phyloP scores from a whole-genome alignment of 2,113 vertebrate species.

The Scatophagus argus region DNA sequence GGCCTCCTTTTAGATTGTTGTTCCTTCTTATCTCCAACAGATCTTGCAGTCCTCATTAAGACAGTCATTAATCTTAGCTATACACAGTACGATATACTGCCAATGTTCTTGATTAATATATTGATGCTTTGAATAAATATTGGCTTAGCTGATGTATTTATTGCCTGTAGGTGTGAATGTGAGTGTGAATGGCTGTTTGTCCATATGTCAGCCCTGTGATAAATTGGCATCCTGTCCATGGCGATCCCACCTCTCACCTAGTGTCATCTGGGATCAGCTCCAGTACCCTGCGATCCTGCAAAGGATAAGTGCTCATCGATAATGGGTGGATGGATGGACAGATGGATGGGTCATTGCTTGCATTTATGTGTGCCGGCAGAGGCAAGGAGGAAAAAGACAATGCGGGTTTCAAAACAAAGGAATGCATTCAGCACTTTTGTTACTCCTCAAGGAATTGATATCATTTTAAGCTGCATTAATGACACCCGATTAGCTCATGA shows the following conservation, averaged over 20 bases:
- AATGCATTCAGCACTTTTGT: neutral
- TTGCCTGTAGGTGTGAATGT: too few species aligned
- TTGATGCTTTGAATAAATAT: neutral
- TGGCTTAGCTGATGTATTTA: neutral
- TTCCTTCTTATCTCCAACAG: neutral
- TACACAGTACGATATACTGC: too few species aligned
- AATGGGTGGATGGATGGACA: too few species aligned
- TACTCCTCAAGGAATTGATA: neutral
- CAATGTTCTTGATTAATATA: neutral
- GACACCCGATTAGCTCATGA: neutral
- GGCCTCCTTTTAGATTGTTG: neutral
- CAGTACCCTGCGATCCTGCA: too few species aligned
- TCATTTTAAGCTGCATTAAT: neutral
- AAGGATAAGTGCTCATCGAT: too few species aligned
- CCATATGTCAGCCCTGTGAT: too few species aligned
- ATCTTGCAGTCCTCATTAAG: constrained; percentile 3
- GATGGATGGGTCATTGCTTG: too few species aligned
- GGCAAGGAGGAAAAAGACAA: neutral
- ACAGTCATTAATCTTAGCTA: neutral
- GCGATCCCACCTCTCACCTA: too few species aligned
- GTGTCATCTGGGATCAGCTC: too few species aligned
- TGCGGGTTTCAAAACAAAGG: neutral
- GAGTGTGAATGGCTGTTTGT: too few species aligned
- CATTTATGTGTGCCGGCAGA: neutral
- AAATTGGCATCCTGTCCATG: too few species aligned